Evolutionary conservation across 2,113 vertebrate genomes (phyloP), one percentile per base, ranked within the genome.

Genomic region (Odocoileus hemionus): DNA sequence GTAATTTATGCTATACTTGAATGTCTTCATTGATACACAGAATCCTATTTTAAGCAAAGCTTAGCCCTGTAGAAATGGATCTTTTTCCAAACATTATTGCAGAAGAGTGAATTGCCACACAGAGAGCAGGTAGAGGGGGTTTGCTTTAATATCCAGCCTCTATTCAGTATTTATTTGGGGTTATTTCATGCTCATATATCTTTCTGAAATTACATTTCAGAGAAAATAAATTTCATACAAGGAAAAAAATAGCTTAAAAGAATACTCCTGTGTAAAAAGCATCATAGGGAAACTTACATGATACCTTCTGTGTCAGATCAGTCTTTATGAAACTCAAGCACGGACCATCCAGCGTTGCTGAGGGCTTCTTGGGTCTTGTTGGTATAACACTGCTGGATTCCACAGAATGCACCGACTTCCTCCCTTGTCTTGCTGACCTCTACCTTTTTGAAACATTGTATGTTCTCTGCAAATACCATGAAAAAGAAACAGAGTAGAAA

Each of bases 141-240:
- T 84, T 67, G 80, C 58, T 90, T 76, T 64, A 96, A 96, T 96
- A 96, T 80, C 13, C n/a, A 28, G 97, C 43, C 0, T 0, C 58
- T 89, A 47, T 43, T 36, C 39, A 98, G 89, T 76, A 92, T 55
- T 30, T 86, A 2, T 11, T 83, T 89, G 57, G 76, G 93, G 55
- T 93, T 95, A 70, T 94, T 97, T 90, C 17, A 13, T 86, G 15
- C 26, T 36, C 55, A 47, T 74, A 58, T 98, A 2, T 96, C 23
- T 82, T 64, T 89, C 86, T 91, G 93, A 98, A 96, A 92, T 64
- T 87, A 67, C 85, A 97, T 98, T 97, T 98, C 96, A 96, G 21
- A 97, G 70, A 93, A 98, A 98, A 97, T 96, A 80, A 3, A 96
- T 95, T 98, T 95, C 95, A 98, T 96, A 45, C 67, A 98, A 98